Evolutionary conservation across 2,888 invertebrate species (phyloP).

Genomic region (Alcis repandata): DNA sequence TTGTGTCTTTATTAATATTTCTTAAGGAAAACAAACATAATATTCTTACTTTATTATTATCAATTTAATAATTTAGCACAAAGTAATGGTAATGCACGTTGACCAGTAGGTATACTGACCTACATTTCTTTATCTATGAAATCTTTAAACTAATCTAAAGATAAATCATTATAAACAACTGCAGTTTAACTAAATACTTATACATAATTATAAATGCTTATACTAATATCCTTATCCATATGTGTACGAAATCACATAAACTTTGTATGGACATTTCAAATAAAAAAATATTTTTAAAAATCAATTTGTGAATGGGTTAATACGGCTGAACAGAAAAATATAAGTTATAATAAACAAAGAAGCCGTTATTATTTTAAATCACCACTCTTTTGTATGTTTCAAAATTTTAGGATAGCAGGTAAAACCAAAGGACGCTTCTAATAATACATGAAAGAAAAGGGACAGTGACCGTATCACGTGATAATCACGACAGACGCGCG

Average conservation of each 20-base stretch:
- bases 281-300: too few relatives aligned
- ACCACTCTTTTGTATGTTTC: too few relatives aligned
- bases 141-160: neutral
- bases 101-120: neutral
- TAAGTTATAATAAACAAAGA: too few relatives aligned
- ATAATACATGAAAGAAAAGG: constrained; percentile 27
- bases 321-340: too few relatives aligned
- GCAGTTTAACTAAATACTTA: neutral
- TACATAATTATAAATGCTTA: too few relatives aligned
- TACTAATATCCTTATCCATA: too few relatives aligned
- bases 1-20: neutral
- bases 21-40: constrained; percentile 5
- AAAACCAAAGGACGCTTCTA: neutral
- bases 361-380: too few relatives aligned
- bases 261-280: too few relatives aligned
- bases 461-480: constrained; percentile 37
- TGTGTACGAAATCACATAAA: too few relatives aligned
- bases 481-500: constrained; percentile 45
- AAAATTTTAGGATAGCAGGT: too few relatives aligned
- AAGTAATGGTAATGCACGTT: neutral
- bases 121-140: neutral
- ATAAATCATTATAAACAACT: neutral
- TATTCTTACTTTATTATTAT: neutral
- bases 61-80: neutral
- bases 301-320: too few relatives aligned